phyloP scores from a whole-genome alignment of 2,797 vertebrate species.

The Anableps anableps region DNA sequence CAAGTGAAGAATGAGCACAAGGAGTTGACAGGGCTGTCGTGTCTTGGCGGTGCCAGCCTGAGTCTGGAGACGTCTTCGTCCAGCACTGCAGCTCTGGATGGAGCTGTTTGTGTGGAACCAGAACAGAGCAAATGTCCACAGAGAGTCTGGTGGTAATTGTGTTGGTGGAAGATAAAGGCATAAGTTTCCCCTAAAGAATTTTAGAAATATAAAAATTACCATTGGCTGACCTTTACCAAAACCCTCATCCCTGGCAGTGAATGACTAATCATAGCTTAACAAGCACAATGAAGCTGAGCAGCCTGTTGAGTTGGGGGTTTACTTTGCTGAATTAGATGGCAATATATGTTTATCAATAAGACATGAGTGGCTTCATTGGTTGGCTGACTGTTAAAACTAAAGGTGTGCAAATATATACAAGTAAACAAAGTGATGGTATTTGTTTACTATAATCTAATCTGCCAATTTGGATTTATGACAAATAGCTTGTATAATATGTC shows the following conservation, averaged over 20 bases:
- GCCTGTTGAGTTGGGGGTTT: not conserved
- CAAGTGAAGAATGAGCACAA: conserved; percentile 31
- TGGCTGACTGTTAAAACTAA: not conserved
- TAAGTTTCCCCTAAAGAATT: not conserved
- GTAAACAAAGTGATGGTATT: not conserved
- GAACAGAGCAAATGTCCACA: conserved; percentile 31
- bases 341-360: not conserved
- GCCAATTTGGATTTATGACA: not conserved
- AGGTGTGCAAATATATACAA: not conserved
- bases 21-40: conserved; percentile 60
- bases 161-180: conserved; percentile 29
- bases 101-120: conserved; percentile 45
- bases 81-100: conserved; percentile 57
- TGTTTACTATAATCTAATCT: not conserved
- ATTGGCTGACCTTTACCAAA: conserved; percentile 18
- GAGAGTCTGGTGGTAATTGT: conserved; percentile 28
- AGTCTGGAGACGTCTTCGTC: conserved; percentile 70
- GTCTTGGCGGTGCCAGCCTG: conserved; percentile 67
- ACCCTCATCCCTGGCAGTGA: not conserved
- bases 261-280: conserved; percentile 3
- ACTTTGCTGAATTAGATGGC: not conserved
- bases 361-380: not conserved
- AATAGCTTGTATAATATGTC: not conserved
- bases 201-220: conserved; percentile 16
- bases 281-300: not conserved